Evolutionary conservation across 1,140 invertebrate species (phyloP), one percentile per base, ranked within the genome.

Genomic region (Drosophila malerkotliana): DNA sequence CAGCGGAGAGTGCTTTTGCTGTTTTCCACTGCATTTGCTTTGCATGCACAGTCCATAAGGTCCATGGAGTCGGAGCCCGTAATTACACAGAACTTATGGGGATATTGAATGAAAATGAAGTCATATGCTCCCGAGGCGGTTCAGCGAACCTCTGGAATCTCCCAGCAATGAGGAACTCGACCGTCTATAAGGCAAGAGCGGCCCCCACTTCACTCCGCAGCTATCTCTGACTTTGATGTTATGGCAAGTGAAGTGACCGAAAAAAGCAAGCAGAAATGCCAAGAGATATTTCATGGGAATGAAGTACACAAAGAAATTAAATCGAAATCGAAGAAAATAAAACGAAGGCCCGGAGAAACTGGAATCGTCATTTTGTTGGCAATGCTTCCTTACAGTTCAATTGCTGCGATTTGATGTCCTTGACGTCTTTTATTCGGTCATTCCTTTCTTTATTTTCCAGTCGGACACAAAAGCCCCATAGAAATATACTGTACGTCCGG

Each of bases 311-410:
- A 75, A 57, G 53, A 63, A 53, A 44, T 15, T 44, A 44, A 18
- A 44, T 15, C 54, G 47, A 44, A 18, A 44, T 15, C 54, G 47
- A 48, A 39, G 30, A 79, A 53, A 61, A 56, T 28, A 49, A 59
- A 48, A 57, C 63, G 26, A 58, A 73, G 55, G 66, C 53, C 41
- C 34, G 34, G 68, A 52, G 67, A 62, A 67, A 67, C 62, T 84
- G 76, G 63, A 85, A 71, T 79, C 75, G 79, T 87, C 78, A 88
- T 87, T 88, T 88, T 82, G 74, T 87, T 87, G 83, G 83, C 79
- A 82, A 59, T 77, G 73, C 57, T 73, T 76, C 52, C 83, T 75
- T 82, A 68, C 71, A 68, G 81, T 77, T 84, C 80, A 79, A 84
- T 79, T 80, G 81, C 62, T 56, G 71, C 74, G 57, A 55, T 54